These are phyloP conservation scores for Sorex araneus DNA, from an alignment of 2,113 vertebrate species.

Conservation along the genomic window DNA sequence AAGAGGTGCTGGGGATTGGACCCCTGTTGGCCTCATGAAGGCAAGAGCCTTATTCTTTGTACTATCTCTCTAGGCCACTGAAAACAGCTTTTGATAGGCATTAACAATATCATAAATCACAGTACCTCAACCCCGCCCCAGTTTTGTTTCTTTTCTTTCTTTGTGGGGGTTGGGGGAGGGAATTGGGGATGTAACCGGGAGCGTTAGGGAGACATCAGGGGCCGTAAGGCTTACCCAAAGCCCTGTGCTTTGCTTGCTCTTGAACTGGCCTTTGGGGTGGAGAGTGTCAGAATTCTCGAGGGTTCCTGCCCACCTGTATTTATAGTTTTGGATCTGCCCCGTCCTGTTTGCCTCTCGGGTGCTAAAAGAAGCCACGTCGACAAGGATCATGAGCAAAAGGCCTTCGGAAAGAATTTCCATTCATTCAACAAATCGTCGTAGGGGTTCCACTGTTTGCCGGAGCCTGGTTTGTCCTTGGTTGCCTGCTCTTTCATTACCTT, in stretches of 20 bases:
- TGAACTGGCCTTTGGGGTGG: slow-evolving; percentile 36
- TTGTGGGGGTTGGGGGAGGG: neutral
- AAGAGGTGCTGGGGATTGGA: no score
- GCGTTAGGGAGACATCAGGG: slow-evolving; percentile 30
- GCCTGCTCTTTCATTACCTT: slow-evolving; percentile 23
- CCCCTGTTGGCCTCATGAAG: no score
- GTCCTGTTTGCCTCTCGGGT: slow-evolving; percentile 34
- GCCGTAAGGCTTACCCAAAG: slow-evolving; percentile 16
- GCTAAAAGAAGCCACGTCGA: slow-evolving; percentile 15
- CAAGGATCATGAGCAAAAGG: slow-evolving; percentile 28
- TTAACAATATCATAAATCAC: no score
- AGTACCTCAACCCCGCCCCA: no score
- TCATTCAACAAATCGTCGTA: slow-evolving; percentile 50
- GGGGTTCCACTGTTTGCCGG: neutral
- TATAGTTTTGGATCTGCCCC: slow-evolving; percentile 49
- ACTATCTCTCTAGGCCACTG: no score
- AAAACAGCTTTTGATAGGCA: no score
- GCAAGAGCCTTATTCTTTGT: no score
- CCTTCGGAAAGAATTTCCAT: slow-evolving; percentile 30
- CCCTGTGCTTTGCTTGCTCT: slow-evolving; percentile 27
- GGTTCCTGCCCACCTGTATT: neutral
- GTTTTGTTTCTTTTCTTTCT: neutral
- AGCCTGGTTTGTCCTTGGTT: slow-evolving; percentile 24
- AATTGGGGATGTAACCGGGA: neutral
- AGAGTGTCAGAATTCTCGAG: slow-evolving; percentile 43